phyloP scores from a whole-genome alignment of 2,113 vertebrate genomes.

The Lasiurus cinereus region DNA sequence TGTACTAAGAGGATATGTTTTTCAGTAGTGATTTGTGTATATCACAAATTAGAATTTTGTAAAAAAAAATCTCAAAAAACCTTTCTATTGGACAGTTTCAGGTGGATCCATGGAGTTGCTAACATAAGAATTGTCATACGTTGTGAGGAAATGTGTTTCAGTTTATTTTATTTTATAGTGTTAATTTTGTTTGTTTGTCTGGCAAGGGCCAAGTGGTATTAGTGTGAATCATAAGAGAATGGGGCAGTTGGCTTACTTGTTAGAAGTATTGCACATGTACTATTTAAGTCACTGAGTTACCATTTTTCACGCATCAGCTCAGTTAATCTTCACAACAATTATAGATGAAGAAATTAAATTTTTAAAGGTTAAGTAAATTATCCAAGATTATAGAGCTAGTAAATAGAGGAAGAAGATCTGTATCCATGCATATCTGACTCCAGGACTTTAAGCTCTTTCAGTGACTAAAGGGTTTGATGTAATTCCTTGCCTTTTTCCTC shows the following conservation, averaged over 20 bases:
- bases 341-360: constrained; percentile 19
- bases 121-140: background rate
- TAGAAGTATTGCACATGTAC: background rate
- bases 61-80: constrained; percentile 17
- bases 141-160: background rate
- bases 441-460: background rate
- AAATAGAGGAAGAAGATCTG: background rate
- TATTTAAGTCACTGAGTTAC: background rate
- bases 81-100: background rate
- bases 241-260: background rate
- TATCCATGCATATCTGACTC: background rate
- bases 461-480: background rate
- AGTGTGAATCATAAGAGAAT: background rate
- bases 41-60: constrained; percentile 26
- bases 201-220: background rate
- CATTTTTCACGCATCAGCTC: background rate
- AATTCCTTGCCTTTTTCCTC: background rate
- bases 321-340: constrained; percentile 33
- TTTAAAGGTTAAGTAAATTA: background rate
- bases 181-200: constrained; percentile 23
- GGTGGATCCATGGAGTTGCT: background rate
- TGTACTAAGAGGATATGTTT: constrained; percentile 7
- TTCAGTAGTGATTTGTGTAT: background rate
- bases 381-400: background rate
- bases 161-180: background rate